Evolutionary conservation across 2,113 vertebrate genomes (phyloP).

Genomic region (Naja naja): DNA sequence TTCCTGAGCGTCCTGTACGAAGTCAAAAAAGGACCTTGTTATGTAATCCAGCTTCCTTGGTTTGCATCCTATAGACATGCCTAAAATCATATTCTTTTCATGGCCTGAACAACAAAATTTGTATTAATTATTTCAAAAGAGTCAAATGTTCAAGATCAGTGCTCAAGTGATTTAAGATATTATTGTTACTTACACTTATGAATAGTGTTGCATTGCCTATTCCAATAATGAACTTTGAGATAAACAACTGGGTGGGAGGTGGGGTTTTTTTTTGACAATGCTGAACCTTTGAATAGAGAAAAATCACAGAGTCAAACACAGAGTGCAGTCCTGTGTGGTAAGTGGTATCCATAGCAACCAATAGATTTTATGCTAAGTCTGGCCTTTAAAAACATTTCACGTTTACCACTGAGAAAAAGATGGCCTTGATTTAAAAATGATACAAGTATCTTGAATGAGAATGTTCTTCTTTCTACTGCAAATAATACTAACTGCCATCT

Average conservation of each 20-base stretch:
- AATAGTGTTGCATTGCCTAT: conserved; percentile 66
- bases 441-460: conserved; percentile 73
- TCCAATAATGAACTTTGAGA: conserved; percentile 73
- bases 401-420: conserved; percentile 82
- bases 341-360: conserved; percentile 84
- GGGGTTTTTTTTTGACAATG: conserved; percentile 77
- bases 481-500: conserved; percentile 74
- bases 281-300: conserved; percentile 79
- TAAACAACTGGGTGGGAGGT: conserved; percentile 76
- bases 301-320: conserved; percentile 78
- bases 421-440: conserved; percentile 85
- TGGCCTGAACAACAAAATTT: conserved; percentile 76
- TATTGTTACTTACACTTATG: conserved; percentile 34
- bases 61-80: conserved; percentile 68
- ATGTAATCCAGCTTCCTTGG: conserved; percentile 71
- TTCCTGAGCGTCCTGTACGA: conserved; percentile 71
- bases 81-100: conserved; percentile 72
- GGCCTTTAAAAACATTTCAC: conserved; percentile 87
- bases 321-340: conserved; percentile 80
- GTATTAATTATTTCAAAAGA: conserved; percentile 69
- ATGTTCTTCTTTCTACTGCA: conserved; percentile 67
- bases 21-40: conserved; percentile 72
- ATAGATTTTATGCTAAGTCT: conserved; percentile 87
- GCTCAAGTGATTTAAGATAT: conserved; percentile 56
- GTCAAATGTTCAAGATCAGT: conserved; percentile 50